A percentile compares a stretch with the other conserved stretches of the same genome.
phyloP scores from a whole-genome alignment of 2,113 vertebrate species.

The Vimba vimba region DNA sequence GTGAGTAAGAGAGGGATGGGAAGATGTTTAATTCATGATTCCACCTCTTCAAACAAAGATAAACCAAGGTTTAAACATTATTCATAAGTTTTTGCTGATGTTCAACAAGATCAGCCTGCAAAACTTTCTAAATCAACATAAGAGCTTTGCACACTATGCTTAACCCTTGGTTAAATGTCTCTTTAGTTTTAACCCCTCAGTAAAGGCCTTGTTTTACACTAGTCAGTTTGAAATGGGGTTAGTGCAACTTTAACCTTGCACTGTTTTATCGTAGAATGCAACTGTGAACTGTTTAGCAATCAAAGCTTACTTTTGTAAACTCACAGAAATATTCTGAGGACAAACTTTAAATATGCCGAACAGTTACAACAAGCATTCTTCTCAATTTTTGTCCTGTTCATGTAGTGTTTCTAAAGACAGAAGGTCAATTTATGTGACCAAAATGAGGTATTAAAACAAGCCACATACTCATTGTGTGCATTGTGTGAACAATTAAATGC shows the following conservation, averaged over 20 bases:
- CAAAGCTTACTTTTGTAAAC: too few relatives aligned
- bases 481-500: too few relatives aligned
- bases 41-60: conserved; percentile 12
- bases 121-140: conserved; percentile 3
- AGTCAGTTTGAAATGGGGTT: background rate
- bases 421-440: background rate
- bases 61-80: background rate
- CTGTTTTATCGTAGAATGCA: background rate
- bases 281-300: background rate
- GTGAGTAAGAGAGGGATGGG: background rate
- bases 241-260: background rate
- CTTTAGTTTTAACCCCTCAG: background rate
- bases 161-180: background rate
- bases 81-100: background rate
- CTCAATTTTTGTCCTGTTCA: background rate
- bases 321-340: too few relatives aligned
- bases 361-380: too few relatives aligned
- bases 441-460: too few relatives aligned
- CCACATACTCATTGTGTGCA: too few relatives aligned
- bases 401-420: background rate
- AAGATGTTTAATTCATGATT: conserved; percentile 20
- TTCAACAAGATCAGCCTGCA: background rate
- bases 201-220: background rate
- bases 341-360: too few relatives aligned
- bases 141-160: background rate